Evolutionary conservation across 1,140 invertebrate species (phyloP).

Genomic region (Drosophila bocki): DNA sequence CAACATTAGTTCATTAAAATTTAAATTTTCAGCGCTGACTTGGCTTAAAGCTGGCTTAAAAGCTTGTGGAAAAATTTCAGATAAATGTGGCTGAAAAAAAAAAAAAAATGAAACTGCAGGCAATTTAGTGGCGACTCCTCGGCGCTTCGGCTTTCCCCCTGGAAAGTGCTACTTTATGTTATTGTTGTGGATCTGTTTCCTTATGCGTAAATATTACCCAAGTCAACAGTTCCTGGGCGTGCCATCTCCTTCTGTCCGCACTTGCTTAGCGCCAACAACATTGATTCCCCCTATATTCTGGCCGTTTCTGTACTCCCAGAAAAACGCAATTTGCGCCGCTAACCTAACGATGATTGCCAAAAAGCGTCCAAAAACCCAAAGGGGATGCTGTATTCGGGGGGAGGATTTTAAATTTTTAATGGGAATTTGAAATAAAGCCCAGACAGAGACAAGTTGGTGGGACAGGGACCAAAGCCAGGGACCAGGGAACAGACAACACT

Average conservation of each 20-base stretch:
- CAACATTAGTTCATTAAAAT: constrained; percentile 64
- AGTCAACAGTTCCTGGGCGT: constrained; percentile 31
- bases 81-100: constrained; percentile 37
- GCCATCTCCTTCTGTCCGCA: constrained; percentile 19
- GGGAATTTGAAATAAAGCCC: constrained; percentile 76
- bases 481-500: constrained; percentile 25
- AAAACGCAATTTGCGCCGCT: constrained; percentile 77
- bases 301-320: constrained; percentile 24
- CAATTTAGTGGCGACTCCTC: constrained; percentile 38
- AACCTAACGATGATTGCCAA: constrained; percentile 80
- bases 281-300: constrained; percentile 43
- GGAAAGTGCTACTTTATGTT: constrained; percentile 45
- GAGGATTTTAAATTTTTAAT: constrained; percentile 79
- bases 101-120: constrained; percentile 24
- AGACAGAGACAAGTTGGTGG: constrained; percentile 42
- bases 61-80: constrained; percentile 46
- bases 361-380: constrained; percentile 28
- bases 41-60: constrained; percentile 44
- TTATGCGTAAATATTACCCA: constrained; percentile 60
- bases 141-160: neutral
- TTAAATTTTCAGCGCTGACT: constrained; percentile 47
- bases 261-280: constrained; percentile 64
- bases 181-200: constrained; percentile 54
- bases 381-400: constrained; percentile 27
- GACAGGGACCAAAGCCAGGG: constrained; percentile 13